Evolutionary conservation across 2,113 vertebrate genomes (phyloP).

Genomic region (Pleuronectes platessa): DNA sequence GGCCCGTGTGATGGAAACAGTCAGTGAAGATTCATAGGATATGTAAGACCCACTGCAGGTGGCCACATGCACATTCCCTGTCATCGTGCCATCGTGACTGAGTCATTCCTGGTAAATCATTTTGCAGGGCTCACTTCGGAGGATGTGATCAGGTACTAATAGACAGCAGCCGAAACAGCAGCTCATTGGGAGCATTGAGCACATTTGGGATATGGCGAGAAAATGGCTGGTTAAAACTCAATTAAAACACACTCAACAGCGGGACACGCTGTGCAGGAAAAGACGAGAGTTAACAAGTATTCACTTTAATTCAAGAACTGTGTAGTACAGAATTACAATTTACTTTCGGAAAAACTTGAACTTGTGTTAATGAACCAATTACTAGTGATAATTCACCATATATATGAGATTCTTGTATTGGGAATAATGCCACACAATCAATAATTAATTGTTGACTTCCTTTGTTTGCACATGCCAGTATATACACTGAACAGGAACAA

Average conservation of each 20-base stretch:
- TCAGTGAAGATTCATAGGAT: no score
- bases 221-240: not conserved
- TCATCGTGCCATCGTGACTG: not conserved
- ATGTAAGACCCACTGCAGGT: not conserved
- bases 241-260: conserved; percentile 11
- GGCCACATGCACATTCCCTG: not conserved
- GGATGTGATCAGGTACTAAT: not conserved
- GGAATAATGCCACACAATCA: not conserved
- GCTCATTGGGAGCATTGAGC: not conserved
- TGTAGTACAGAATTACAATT: not conserved
- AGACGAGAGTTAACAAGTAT: not conserved
- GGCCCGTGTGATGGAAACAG: no score
- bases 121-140: not conserved
- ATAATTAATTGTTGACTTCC: not conserved
- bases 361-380: not conserved
- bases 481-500: not conserved
- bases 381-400: not conserved
- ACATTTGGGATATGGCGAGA: not conserved
- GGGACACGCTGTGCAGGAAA: not conserved
- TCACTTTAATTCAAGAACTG: not conserved
- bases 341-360: not conserved
- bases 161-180: not conserved
- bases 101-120: conserved; percentile 3
- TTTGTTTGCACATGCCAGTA: not conserved
- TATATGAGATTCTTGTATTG: not conserved